Percentiles rank a stretch among this genome's conserved stretches.
Conservation (phyloP, 92 coral and sea anemone genomes). For the Phymanthus crucifer region DNA sequence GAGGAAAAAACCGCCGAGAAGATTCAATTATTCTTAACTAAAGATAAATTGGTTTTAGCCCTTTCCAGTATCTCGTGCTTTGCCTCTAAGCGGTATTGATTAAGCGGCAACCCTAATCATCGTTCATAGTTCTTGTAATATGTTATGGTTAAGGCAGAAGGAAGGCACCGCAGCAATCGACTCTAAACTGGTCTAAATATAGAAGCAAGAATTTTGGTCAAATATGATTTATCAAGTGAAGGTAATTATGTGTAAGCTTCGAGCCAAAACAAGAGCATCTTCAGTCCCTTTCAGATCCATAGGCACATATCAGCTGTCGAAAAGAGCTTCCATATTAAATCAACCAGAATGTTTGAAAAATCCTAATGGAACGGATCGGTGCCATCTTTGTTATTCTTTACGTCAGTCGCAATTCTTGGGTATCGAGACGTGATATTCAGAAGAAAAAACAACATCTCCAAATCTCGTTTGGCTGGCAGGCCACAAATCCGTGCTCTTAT, state of each 20-base stretch:
- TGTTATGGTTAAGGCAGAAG: not conserved
- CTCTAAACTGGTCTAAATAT: not conserved
- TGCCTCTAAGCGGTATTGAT: not conserved
- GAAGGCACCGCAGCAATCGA: not conserved
- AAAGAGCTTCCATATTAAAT: not conserved
- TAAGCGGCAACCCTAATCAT: not conserved
- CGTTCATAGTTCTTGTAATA: not conserved
- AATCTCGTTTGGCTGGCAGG: not conserved
- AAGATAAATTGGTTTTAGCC: slow-evolving; percentile 1
- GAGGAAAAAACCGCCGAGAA: slow-evolving; percentile 3
- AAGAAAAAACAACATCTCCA: not conserved
- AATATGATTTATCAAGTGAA: not conserved
- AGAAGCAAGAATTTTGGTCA: not conserved
- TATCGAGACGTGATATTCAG: not conserved
- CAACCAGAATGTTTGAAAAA: not conserved
- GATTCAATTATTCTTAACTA: slow-evolving; percentile 4
- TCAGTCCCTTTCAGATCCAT: not conserved
- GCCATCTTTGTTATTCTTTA: not conserved
- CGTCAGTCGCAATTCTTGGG: not conserved
- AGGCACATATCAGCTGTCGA: not conserved
- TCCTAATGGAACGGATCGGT: not conserved
- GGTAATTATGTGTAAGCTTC: not conserved
- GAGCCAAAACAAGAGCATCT: not conserved
- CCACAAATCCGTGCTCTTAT: not conserved
- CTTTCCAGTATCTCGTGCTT: not conserved